Evolutionary conservation across 2,113 vertebrate species (phyloP).

Genomic region (Piaya cayana): DNA sequence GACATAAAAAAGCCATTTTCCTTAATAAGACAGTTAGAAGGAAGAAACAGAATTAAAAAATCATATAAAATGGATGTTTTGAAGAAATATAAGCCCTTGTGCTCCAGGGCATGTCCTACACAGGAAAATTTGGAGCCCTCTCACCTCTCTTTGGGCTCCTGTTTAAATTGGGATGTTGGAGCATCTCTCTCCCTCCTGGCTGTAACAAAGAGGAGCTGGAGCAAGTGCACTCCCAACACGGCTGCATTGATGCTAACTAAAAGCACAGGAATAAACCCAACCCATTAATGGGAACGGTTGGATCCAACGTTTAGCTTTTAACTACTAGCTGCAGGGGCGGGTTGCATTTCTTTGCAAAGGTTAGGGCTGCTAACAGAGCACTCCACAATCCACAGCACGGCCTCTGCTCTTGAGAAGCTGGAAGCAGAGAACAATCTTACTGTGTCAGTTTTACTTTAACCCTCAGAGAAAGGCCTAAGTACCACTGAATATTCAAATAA

Average conservation of each 20-base stretch:
- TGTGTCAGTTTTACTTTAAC: background rate
- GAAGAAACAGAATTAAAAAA: background rate
- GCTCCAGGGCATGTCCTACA: background rate
- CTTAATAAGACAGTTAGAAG: background rate
- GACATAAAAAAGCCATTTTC: background rate
- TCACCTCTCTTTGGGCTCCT: background rate
- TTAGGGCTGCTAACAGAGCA: background rate
- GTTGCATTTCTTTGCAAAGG: background rate
- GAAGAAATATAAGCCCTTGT: background rate
- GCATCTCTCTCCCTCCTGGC: background rate
- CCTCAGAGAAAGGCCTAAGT: background rate
- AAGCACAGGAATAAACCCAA: background rate
- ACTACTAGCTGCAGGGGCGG: background rate
- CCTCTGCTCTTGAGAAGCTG: background rate
- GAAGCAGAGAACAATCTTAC: background rate
- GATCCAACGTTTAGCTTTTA: background rate
- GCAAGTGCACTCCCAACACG: rapidly evolving
- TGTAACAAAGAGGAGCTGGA: background rate
- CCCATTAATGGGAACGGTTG: background rate
- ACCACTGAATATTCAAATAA: background rate
- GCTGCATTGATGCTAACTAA: background rate
- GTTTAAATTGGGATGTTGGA: background rate
- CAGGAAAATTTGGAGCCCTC: background rate
- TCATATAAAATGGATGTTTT: background rate
- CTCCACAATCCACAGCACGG: rapidly evolving